These are phyloP conservation scores for Zaprionus vittiger DNA, from an alignment of 1,140 invertebrate genomes.

Conservation along the genomic window DNA sequence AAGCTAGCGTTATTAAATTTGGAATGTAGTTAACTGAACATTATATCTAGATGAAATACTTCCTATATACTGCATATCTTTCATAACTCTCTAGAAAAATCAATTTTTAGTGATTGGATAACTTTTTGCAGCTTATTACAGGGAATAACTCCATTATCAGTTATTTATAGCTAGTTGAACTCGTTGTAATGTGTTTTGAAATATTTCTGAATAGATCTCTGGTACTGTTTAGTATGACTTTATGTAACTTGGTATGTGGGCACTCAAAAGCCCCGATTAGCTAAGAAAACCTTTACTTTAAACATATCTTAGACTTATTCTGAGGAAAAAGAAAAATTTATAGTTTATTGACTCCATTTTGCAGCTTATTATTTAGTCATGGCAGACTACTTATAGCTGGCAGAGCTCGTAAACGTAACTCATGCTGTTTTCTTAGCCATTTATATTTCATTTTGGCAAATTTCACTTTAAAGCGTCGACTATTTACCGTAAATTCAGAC, in stretches of 20 bases:
- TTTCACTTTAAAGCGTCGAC: conserved; percentile 12
- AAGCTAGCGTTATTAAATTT: background rate
- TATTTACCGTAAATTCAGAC: conserved; percentile 9
- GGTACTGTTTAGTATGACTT: background rate
- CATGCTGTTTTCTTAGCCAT: background rate
- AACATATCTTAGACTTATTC: background rate
- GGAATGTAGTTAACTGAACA: background rate
- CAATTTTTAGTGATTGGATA: background rate
- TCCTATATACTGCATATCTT: background rate
- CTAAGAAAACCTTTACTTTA: background rate
- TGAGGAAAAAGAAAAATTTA: background rate
- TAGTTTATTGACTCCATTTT: conserved; percentile 2
- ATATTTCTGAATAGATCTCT: background rate
- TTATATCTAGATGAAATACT: background rate
- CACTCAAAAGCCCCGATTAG: background rate
- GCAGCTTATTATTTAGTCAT: background rate
- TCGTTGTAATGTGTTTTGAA: background rate
- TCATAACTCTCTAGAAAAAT: background rate
- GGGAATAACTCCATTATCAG: too few species aligned
- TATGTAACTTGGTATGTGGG: background rate
- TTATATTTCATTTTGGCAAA: conserved; percentile 1
- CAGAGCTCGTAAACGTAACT: background rate
- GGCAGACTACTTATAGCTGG: conserved; percentile 1
- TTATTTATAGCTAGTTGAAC: background rate
- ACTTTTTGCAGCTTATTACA: rapidly evolving